Evolutionary conservation across 2,113 vertebrate genomes (phyloP).

Genomic region (Equus quagga): DNA sequence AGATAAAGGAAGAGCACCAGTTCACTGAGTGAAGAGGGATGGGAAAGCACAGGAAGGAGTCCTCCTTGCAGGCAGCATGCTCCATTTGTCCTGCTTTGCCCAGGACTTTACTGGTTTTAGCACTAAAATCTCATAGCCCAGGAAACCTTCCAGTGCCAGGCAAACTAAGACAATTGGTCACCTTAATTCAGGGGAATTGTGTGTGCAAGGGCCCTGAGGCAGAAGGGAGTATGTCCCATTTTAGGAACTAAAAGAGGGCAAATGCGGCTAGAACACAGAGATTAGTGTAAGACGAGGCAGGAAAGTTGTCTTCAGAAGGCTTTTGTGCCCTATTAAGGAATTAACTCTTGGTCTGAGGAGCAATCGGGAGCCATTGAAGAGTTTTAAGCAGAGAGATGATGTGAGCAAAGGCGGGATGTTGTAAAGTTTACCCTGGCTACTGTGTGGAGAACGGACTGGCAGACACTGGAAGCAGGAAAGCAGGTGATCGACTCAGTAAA

Average conservation of each 20-base stretch:
- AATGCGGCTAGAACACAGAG: accelerated
- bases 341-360: neutral
- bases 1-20: neutral
- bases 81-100: neutral
- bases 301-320: neutral
- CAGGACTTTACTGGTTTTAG: neutral
- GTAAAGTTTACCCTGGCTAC: accelerated
- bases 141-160: too few species aligned
- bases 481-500: accelerated
- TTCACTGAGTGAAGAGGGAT: neutral
- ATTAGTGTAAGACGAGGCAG: neutral
- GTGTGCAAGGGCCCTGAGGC: neutral
- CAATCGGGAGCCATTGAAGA: neutral
- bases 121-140: neutral
- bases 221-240: accelerated
- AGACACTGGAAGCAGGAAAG: neutral
- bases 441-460: neutral
- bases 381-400: neutral
- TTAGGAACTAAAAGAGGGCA: neutral
- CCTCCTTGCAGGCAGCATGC: accelerated
- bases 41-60: too few species aligned
- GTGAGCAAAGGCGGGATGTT: neutral
- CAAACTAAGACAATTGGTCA: accelerated
- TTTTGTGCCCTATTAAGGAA: neutral
- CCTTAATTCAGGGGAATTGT: too few species aligned